phyloP scores from a whole-genome alignment of 2,113 vertebrate species.

The Chaetops frenatus region DNA sequence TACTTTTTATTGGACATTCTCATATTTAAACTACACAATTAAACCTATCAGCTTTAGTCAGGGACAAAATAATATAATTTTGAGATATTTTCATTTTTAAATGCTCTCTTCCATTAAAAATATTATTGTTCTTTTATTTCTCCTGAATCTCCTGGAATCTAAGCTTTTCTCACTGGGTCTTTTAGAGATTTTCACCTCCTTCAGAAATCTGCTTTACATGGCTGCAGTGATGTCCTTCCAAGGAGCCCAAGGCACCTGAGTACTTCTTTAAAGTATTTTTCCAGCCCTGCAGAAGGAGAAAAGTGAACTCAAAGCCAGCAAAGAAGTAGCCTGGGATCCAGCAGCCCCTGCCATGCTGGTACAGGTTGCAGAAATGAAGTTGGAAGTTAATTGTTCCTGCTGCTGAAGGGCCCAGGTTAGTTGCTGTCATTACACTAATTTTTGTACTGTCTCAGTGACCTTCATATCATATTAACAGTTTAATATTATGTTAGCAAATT shows the following conservation, averaged over 20 bases:
- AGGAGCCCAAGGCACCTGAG: background rate
- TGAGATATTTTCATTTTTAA: background rate
- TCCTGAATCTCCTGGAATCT: background rate
- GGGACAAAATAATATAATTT: background rate
- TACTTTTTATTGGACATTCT: background rate
- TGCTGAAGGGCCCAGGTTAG: conserved; percentile 15
- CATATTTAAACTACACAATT: background rate
- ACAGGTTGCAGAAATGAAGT: background rate
- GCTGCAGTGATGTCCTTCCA: background rate
- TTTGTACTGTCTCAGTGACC: conserved; percentile 34
- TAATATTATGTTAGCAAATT: conserved; percentile 63
- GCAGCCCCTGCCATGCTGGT: background rate
- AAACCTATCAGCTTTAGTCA: background rate
- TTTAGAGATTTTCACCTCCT: background rate
- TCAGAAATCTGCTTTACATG: background rate
- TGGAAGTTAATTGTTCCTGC: conserved; percentile 9
- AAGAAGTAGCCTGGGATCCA: background rate
- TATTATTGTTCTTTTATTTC: background rate
- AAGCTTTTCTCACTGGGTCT: background rate
- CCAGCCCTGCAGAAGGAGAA: background rate
- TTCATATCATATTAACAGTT: conserved; percentile 49
- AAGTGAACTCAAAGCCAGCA: background rate
- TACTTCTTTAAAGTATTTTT: background rate
- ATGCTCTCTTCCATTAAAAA: background rate
- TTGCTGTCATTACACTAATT: conserved; percentile 27